These are phyloP conservation scores for Platichthys flesus DNA, from an alignment of 2,113 vertebrate species.

Conservation along the genomic window DNA sequence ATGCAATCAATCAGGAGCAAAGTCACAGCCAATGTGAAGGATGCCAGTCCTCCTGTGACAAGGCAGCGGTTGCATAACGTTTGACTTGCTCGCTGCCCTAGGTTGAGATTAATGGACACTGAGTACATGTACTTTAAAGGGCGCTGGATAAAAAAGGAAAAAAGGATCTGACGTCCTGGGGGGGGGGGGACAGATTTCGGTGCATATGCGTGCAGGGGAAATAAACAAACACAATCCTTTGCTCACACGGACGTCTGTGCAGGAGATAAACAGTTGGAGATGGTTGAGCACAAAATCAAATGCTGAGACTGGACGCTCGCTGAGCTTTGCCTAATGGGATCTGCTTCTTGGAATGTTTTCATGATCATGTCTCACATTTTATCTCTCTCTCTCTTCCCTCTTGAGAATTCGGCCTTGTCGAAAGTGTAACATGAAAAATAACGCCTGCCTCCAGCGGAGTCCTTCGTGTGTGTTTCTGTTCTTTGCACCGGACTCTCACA, in stretches of 20 bases:
- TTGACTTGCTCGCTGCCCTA: conserved; percentile 16
- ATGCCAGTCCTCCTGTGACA: conserved; percentile 67
- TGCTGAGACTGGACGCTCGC: conserved; percentile 9
- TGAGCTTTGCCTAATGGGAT: conserved; percentile 47
- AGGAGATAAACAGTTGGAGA: conserved; percentile 29
- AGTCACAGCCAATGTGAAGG: conserved; percentile 75
- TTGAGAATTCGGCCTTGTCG: conserved; percentile 58
- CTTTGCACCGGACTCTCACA: conserved; percentile 31
- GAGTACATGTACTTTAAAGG: conserved; percentile 64
- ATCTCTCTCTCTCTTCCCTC: conserved; percentile 34
- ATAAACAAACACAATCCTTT: conserved; percentile 23
- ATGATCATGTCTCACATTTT: conserved; percentile 39
- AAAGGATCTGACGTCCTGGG: conserved; percentile 45
- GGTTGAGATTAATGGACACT: conserved; percentile 73
- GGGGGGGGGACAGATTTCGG: conserved; percentile 26
- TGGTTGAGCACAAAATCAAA: conserved; percentile 35
- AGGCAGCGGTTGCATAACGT: conserved; percentile 54
- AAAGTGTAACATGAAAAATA: conserved; percentile 63
- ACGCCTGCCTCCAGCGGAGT: conserved; percentile 42
- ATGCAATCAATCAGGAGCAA: conserved; percentile 78
- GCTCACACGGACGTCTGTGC: conserved; percentile 4
- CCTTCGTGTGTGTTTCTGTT: conserved; percentile 61
- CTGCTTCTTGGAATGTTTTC: conserved; percentile 47
- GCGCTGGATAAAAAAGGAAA: conserved; percentile 12
- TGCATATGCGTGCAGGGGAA: background rate